Conservation (phyloP, 2,888 invertebrate genomes). For the Hyles lineata region DNA sequence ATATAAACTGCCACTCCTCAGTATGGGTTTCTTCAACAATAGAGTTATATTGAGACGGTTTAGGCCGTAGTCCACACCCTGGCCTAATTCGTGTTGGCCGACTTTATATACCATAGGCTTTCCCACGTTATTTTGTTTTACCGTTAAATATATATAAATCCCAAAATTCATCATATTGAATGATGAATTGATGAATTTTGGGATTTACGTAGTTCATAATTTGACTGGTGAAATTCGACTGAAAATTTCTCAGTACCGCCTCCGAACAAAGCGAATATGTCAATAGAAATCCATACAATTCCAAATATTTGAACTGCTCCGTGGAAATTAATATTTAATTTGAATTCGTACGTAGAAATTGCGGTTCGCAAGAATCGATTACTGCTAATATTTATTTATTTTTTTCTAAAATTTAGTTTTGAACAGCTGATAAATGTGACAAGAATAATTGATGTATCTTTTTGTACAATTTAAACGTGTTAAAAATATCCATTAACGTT, state of each 20-base stretch:
- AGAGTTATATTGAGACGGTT: too few species aligned
- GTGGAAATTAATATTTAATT: neutral
- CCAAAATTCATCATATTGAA: too few species aligned
- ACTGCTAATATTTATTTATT: neutral
- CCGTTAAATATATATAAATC: too few species aligned
- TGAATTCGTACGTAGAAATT: neutral
- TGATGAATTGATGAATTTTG: too few species aligned
- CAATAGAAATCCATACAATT: neutral
- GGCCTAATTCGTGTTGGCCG: too few species aligned
- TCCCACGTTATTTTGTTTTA: too few species aligned
- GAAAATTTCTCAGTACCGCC: neutral
- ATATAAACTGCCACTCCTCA: too few species aligned
- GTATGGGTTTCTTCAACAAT: too few species aligned
- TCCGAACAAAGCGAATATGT: neutral
- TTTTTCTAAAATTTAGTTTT: neutral
- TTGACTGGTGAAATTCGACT: neutral
- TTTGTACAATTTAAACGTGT: neutral
- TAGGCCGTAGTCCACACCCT: too few species aligned
- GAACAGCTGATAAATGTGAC: neutral
- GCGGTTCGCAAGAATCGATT: neutral
- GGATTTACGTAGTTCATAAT: neutral
- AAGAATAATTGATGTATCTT: neutral
- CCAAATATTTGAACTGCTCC: constrained; percentile 1
- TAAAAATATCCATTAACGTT: neutral
- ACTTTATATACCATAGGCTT: too few species aligned